These are phyloP conservation scores for Sinotaia quadrata DNA, from an alignment of 2,888 invertebrate species.

Conservation along the genomic window DNA sequence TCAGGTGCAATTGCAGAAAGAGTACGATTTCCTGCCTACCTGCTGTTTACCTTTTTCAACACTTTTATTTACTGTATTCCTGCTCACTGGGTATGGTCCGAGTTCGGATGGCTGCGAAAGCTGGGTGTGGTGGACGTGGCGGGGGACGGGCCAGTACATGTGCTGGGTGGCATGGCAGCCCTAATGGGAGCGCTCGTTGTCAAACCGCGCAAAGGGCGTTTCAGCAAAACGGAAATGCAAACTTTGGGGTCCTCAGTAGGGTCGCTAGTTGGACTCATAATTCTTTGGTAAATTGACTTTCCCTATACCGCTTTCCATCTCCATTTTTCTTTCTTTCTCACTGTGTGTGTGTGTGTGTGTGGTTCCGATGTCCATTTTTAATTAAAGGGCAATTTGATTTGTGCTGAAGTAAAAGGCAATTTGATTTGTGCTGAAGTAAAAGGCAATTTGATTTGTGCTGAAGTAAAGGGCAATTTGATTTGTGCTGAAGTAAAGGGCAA, in stretches of 20 bases:
- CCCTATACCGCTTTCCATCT: no score
- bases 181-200: constrained; percentile 62
- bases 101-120: constrained; percentile 81
- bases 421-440: no score
- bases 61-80: constrained; percentile 67
- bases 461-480: no score
- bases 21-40: constrained; percentile 58
- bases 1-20: constrained; percentile 63
- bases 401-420: no score
- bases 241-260: constrained; percentile 48
- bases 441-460: no score
- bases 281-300: constrained; percentile 61
- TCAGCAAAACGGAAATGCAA: constrained; percentile 44
- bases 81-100: constrained; percentile 71
- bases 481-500: no score
- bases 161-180: constrained; percentile 64
- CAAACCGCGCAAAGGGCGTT: constrained; percentile 62
- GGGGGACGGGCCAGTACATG: constrained; percentile 69
- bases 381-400: no score
- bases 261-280: constrained; percentile 59
- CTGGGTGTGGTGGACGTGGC: constrained; percentile 93
- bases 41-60: constrained; percentile 61
- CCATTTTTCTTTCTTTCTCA: no score
- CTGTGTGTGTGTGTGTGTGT: no score
- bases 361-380: no score